Evolutionary conservation across 2,888 invertebrate species (phyloP).

Genomic region (Mystacides longicornis): DNA sequence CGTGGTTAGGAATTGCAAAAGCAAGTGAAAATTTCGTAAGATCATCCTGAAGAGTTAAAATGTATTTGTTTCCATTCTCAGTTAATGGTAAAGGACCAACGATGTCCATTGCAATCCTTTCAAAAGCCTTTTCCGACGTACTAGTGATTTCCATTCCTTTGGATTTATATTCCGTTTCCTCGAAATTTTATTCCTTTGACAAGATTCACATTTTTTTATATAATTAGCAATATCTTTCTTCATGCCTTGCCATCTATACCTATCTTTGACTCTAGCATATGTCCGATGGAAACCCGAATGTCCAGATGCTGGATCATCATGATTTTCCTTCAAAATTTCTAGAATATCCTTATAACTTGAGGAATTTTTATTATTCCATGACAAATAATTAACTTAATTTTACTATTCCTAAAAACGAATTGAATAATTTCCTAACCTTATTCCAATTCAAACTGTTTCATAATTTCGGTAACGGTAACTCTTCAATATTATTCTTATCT

Average conservation of each 20-base stretch:
- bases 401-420: not conserved
- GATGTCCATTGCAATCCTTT: constrained; percentile 30
- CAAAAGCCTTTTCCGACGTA: constrained; percentile 27
- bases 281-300: constrained; percentile 21
- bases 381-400: not conserved
- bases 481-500: not conserved
- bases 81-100: constrained; percentile 31
- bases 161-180: constrained; percentile 27
- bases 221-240: constrained; percentile 13
- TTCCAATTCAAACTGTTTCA: not conserved
- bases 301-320: constrained; percentile 6
- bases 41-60: constrained; percentile 32
- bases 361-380: not conserved
- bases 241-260: constrained; percentile 21
- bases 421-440: not conserved
- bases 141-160: constrained; percentile 31
- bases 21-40: constrained; percentile 32
- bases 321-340: constrained; percentile 3
- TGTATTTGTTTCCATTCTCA: constrained; percentile 29
- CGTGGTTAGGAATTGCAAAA: constrained; percentile 29
- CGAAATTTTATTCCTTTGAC: constrained; percentile 30
- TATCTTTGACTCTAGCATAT: constrained; percentile 13
- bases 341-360: not conserved
- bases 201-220: constrained; percentile 28
- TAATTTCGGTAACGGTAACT: not conserved